These are phyloP conservation scores for Rhimphoctona megacephalus DNA, from an alignment of 2,888 invertebrate genomes.

Conservation along the genomic window DNA sequence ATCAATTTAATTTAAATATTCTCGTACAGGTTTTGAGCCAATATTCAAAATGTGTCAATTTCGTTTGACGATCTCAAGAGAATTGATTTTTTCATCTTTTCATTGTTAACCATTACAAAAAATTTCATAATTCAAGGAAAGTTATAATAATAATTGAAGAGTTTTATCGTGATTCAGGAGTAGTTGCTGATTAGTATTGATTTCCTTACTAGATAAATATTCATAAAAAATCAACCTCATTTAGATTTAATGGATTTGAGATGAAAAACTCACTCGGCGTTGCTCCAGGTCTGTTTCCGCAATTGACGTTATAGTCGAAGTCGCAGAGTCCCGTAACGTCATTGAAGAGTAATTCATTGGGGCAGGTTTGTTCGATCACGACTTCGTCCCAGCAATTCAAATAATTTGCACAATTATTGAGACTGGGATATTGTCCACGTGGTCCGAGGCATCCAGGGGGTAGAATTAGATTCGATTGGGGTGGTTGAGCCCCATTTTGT, in stretches of 20 bases:
- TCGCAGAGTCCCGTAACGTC: conserved; percentile 88
- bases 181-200: not conserved
- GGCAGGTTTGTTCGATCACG: conserved; percentile 89
- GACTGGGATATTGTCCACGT: conserved; percentile 88
- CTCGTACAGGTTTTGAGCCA: not conserved
- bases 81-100: not conserved
- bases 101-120: not conserved
- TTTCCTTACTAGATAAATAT: not conserved
- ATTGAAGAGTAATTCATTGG: conserved; percentile 88
- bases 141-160: too few species aligned
- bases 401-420: conserved; percentile 87
- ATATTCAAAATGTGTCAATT: not conserved
- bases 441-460: conserved; percentile 80
- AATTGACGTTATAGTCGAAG: conserved; percentile 88
- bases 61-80: not conserved
- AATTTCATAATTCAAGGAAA: too few species aligned
- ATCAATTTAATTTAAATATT: too few species aligned
- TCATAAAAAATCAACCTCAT: not conserved
- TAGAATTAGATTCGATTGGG: not conserved
- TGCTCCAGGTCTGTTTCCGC: conserved; percentile 85
- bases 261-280: conserved; percentile 80
- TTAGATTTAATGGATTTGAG: not conserved
- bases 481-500: conserved; percentile 6
- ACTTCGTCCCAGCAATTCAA: conserved; percentile 91
- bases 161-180: too few species aligned